Base-by-base conservation (phyloP, 2,888 invertebrate species). In the Platypus cylindrus region DNA sequence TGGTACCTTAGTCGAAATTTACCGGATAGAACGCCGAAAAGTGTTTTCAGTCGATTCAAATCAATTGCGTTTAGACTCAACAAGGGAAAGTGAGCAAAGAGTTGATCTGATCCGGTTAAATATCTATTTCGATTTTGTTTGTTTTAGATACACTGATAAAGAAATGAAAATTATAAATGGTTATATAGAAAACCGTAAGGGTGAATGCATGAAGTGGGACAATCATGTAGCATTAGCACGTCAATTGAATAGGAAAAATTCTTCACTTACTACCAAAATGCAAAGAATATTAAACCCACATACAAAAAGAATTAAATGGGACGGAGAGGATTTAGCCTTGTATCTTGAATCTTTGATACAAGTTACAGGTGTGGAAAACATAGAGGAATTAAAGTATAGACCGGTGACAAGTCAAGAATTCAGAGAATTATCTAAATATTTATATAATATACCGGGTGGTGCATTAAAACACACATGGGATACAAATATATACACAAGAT, bases 1-100 rank as follows among this genome's bases (percentile, higher is more conserved):
- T 43, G 40, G 20, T 48, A 42, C 40, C 17, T 52, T 18, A 39
- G 47, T 1, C 42, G 41, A 22, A 34, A 38, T 33, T 36, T 52
- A 22, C 36, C 45, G 3, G 37, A 50, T 33, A 38, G 50, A 5
- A 20, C 38, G 9, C 40, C 46, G 5, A 37, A 34, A 26, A 34
- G 43, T 24, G 46, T 50, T n/a, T 45, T 44, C 29, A 18, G 5
- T 5, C 41, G 52, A 18, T 52, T 51, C 28, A 40, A 43, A 29
- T 34, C 17, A 17, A 8, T 49, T 9, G 36, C 42, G 29, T 12
- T 30, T 4, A 36, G 37, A 17, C 9, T 17, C 4, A 2, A 30
- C 2, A 8, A 31, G 3, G 40, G 45, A 37, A 33, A 13, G 15
- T 7, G 8, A 13, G 52, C 51, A 40, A 43, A 45, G 50, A 51